These are phyloP conservation scores for Andinoacara biseriatus DNA, from an alignment of 2,113 vertebrate genomes.

Conservation along the genomic window DNA sequence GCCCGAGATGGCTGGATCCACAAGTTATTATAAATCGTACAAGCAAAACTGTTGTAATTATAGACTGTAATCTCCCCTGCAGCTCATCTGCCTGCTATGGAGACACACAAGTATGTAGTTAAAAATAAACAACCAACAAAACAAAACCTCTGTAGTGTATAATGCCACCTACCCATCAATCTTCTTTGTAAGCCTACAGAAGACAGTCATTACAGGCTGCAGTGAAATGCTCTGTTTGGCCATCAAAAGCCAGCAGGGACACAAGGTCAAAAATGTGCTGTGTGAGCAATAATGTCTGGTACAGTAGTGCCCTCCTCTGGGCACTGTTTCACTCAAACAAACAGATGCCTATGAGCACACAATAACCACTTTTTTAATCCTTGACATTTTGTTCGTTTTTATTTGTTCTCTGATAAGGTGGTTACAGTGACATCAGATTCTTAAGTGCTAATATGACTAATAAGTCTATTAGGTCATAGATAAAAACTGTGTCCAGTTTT, in stretches of 20 bases:
- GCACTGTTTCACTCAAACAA: conserved; percentile 23
- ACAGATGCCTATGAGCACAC: not conserved
- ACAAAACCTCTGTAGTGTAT: not conserved
- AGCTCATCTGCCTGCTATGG: not conserved
- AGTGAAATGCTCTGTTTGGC: not conserved
- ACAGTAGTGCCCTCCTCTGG: conserved; percentile 78
- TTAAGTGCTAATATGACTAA: not conserved
- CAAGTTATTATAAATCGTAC: not conserved
- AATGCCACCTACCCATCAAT: not conserved
- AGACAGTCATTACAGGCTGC: not conserved
- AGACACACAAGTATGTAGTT: not conserved
- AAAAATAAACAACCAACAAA: not conserved
- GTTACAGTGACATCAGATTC: not conserved
- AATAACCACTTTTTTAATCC: not conserved
- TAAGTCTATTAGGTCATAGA: not conserved
- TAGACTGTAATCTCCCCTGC: not conserved
- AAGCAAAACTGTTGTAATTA: not conserved
- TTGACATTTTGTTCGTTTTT: not conserved
- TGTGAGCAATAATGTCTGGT: conserved; percentile 40
- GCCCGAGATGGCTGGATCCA: not conserved
- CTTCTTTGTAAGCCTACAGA: not conserved
- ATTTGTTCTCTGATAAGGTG: not conserved
- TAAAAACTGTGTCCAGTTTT: not conserved
- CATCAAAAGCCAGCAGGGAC: conserved; percentile 10
- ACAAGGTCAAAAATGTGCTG: conserved; percentile 17